phyloP scores from a whole-genome alignment of 1,140 invertebrate genomes.

The Adelges cooleyi region DNA sequence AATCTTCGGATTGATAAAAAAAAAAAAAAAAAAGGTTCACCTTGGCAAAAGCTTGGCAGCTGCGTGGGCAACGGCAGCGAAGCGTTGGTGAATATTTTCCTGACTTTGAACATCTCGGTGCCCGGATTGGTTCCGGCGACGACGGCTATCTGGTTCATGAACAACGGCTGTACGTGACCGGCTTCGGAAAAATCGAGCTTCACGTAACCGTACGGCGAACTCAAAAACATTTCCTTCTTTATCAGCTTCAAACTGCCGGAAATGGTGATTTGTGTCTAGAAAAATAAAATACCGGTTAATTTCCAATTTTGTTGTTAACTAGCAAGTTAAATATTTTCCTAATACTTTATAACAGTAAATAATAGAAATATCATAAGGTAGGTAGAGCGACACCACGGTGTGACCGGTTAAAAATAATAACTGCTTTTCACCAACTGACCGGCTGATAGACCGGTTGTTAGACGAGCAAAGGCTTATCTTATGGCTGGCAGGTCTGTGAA shows the following conservation, averaged over 20 bases:
- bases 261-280: constrained; percentile 6
- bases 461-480: too few species aligned
- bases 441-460: too few species aligned
- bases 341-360: too few species aligned
- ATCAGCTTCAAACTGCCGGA: constrained; percentile 4
- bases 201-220: background rate
- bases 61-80: background rate
- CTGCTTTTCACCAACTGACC: too few species aligned
- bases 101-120: constrained; percentile 1
- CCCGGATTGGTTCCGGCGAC: background rate
- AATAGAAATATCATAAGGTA: too few species aligned
- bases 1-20: background rate
- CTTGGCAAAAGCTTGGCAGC: background rate
- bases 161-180: background rate
- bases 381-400: too few species aligned
- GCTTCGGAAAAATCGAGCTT: constrained; percentile 4
- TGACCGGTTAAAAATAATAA: too few species aligned
- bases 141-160: constrained; percentile 1
- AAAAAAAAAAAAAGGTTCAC: background rate
- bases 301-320: too few species aligned
- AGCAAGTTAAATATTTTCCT: too few species aligned
- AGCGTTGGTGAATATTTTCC: background rate
- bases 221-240: constrained; percentile 12
- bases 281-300: too few species aligned
- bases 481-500: too few species aligned